Evolutionary conservation across 2,888 invertebrate genomes (phyloP).

Genomic region (Ellobium chinense): DNA sequence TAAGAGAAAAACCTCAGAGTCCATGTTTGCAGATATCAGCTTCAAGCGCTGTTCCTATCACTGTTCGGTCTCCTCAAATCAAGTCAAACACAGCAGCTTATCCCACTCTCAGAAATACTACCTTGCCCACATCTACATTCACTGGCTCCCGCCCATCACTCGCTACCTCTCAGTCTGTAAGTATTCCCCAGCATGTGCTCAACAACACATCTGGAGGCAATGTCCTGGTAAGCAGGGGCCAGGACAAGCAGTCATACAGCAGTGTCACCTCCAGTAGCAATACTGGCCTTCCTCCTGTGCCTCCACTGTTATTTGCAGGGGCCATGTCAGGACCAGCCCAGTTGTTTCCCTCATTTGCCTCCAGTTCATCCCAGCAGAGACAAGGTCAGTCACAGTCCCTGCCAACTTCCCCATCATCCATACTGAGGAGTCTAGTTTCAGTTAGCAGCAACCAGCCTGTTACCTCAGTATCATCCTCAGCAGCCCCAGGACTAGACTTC

Average conservation of each 20-base stretch:
- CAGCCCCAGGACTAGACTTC: background rate
- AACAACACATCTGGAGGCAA: conserved; percentile 30
- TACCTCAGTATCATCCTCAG: background rate
- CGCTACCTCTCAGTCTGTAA: conserved; percentile 1
- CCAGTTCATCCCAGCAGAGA: background rate
- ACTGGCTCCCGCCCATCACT: background rate
- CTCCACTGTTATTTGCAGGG: conserved; percentile 31
- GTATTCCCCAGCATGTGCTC: background rate
- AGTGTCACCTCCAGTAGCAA: background rate
- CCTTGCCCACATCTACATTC: background rate
- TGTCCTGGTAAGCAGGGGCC: conserved; percentile 14
- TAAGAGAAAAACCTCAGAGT: background rate
- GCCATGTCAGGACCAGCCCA: background rate
- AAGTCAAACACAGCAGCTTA: background rate
- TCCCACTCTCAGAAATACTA: background rate
- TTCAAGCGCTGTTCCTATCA: background rate
- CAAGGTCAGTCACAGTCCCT: background rate
- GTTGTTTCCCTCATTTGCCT: background rate
- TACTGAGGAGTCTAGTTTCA: conserved; percentile 8
- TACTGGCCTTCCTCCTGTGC: conserved; percentile 29
- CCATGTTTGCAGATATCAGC: background rate
- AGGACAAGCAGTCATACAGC: background rate
- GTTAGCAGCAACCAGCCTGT: background rate
- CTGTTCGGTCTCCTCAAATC: background rate
- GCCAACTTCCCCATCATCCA: background rate